These are phyloP conservation scores for Coturnix japonica DNA, from an alignment of 2,113 vertebrate species.

Conservation along the genomic window DNA sequence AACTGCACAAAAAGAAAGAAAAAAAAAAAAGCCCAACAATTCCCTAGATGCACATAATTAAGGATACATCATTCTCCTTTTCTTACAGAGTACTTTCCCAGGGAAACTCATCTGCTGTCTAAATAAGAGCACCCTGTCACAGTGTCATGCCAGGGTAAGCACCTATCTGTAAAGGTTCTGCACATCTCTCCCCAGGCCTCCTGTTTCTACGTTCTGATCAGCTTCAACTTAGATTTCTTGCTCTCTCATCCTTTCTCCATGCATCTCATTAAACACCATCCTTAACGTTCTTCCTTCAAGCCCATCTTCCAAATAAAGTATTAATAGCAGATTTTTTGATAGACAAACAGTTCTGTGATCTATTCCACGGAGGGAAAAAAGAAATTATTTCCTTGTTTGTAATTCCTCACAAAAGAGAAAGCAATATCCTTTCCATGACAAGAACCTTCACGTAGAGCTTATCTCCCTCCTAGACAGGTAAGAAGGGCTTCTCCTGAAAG, in stretches of 20 bases:
- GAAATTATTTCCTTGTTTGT: not conserved
- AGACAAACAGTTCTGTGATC: not conserved
- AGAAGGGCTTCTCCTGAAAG: not conserved
- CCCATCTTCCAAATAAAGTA: not conserved
- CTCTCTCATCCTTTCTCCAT: not conserved
- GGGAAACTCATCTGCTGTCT: not conserved
- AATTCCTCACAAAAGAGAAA: not conserved
- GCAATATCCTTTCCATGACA: not conserved
- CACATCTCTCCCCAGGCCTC: not conserved
- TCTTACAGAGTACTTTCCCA: slow-evolving; percentile 11
- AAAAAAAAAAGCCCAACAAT: not conserved
- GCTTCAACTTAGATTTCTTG: not conserved
- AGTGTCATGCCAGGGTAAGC: not conserved
- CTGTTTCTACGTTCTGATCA: not conserved
- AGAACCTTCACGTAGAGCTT: not conserved
- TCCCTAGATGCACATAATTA: slow-evolving; percentile 21
- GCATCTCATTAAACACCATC: not conserved
- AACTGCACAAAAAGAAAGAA: not conserved
- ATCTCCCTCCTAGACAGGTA: not conserved
- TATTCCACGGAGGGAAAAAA: not conserved
- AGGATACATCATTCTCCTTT: not conserved
- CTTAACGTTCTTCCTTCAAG: not conserved
- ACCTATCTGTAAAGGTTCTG: not conserved
- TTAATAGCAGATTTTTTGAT: not conserved
- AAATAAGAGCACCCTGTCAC: not conserved